Conservation (phyloP, 2,113 vertebrate genomes). For the Ranitomeya variabilis region DNA sequence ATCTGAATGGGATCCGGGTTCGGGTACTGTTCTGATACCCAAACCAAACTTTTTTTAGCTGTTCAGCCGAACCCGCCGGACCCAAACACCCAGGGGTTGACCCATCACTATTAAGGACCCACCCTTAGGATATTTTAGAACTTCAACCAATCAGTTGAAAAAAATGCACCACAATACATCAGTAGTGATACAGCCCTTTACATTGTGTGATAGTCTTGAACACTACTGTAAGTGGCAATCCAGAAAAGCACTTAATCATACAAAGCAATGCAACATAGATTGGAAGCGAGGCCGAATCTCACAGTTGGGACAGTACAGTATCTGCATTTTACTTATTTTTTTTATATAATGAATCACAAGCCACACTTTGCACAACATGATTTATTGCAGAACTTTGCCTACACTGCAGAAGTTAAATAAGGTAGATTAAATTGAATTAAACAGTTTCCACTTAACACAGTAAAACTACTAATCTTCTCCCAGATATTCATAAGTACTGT, state of each 20-base stretch:
- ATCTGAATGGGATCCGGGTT: too few species aligned
- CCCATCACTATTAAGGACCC: too few species aligned
- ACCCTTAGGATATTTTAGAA: too few species aligned
- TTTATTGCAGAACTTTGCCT: slow-evolving; percentile 43
- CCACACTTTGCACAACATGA: slow-evolving; percentile 1
- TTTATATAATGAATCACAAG: slow-evolving; percentile 39
- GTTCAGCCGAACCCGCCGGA: too few species aligned
- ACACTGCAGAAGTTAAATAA: slow-evolving; percentile 46
- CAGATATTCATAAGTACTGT: slow-evolving; percentile 32
- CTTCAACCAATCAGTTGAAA: too few species aligned
- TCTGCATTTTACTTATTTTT: slow-evolving; percentile 27
- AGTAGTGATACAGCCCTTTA: too few species aligned
- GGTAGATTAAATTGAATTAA: slow-evolving; percentile 52
- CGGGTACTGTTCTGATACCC: too few species aligned
- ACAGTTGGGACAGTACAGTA: not conserved
- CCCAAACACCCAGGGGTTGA: too few species aligned
- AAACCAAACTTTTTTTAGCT: too few species aligned
- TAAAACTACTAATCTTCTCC: slow-evolving; percentile 48
- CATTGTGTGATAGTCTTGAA: too few species aligned
- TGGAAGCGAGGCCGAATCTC: not conserved
- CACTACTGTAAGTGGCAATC: too few species aligned
- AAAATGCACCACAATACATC: too few species aligned
- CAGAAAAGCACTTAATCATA: not conserved
- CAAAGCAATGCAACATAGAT: not conserved
- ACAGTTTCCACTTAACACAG: slow-evolving; percentile 42